These are phyloP conservation scores for Drosophila mojavensis DNA, from an alignment of 1,140 invertebrate genomes.

Conservation along the genomic window DNA sequence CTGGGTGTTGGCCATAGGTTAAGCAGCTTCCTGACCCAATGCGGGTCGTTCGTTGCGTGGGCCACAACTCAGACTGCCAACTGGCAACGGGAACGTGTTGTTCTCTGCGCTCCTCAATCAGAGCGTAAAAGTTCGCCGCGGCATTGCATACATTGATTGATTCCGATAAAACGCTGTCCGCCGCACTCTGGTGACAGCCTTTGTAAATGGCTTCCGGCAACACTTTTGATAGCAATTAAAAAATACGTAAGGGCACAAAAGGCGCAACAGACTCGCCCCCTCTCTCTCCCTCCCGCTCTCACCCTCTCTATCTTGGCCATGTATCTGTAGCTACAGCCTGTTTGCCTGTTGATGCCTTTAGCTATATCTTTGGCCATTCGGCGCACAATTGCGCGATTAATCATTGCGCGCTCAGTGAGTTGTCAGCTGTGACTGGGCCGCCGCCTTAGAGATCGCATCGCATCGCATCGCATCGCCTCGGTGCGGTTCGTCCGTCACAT, in stretches of 20 bases:
- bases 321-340: slow-evolving; percentile 51
- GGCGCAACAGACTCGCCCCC: not conserved
- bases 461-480: slow-evolving; percentile 14
- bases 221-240: slow-evolving; percentile 82
- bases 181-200: slow-evolving; percentile 65
- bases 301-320: slow-evolving; percentile 37
- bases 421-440: slow-evolving; percentile 72
- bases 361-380: slow-evolving; percentile 32
- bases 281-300: no score
- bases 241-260: slow-evolving; percentile 58
- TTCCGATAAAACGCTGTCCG: slow-evolving; percentile 68
- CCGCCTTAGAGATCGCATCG: slow-evolving; percentile 70
- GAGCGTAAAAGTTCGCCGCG: slow-evolving; percentile 53
- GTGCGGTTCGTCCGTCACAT: slow-evolving; percentile 64
- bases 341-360: slow-evolving; percentile 11
- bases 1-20: slow-evolving; percentile 30
- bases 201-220: slow-evolving; percentile 82
- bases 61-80: slow-evolving; percentile 1
- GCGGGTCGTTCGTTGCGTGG: slow-evolving; percentile 55
- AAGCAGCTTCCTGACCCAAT: slow-evolving; percentile 41
- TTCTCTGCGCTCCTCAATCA: slow-evolving; percentile 43
- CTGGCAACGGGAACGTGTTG: slow-evolving; percentile 5
- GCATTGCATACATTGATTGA: slow-evolving; percentile 59
- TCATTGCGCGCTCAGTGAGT: slow-evolving; percentile 81
- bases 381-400: slow-evolving; percentile 81